Evolutionary conservation across 2,888 invertebrate species (phyloP), one percentile per base, ranked within the genome.

Genomic region (Folsomia manolachei): DNA sequence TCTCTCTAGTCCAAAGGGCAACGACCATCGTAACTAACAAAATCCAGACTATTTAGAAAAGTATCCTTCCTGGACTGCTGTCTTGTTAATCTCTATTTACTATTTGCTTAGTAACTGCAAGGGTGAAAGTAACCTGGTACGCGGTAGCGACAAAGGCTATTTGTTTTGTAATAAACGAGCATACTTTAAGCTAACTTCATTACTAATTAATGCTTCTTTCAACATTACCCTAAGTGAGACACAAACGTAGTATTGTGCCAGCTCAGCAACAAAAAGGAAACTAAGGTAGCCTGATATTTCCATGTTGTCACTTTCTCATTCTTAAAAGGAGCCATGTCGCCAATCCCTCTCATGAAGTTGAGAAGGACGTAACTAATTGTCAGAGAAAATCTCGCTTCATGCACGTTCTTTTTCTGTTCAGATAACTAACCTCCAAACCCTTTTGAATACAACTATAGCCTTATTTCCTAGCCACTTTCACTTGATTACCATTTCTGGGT

Each of bases 201-300:
- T 64, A 64, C 64, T 64, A 64, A 64, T 64, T 64, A 64, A 64
- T 64, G 27, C 64, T 64, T n/a, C 64, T 64, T 64, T 64, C 18
- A 27, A 64, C 64, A 27, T 26, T n/a, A 4, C 14, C 39, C 39
- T 9, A 39, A 39, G 7, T 14, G 7, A 39, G 39, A 9, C 39
- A 39, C n/a, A 39, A 39, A 39, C 39, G 14, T 9, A 4, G 4
- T 14, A 39, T 39, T 39, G 4, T 39, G 39, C 14, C 39, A 14
- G 39, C 39, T 9, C 39, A 39, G 39, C 14, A 39, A 39, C 4
- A 14, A 39, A 39, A 39, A n/a, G 39, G 14, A 39, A 39, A 39
- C 39, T 39, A 14, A n/a, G n/a, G n/a, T n/a, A n/a, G n/a, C n/a
- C n/a, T n/a, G n/a, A n/a, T n/a, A n/a, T n/a, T n/a, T n/a, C n/a